Percentiles rank a stretch among this genome's conserved stretches.
These are phyloP conservation scores for Timema podura DNA, from an alignment of 2,888 invertebrate genomes.

Conservation along the genomic window DNA sequence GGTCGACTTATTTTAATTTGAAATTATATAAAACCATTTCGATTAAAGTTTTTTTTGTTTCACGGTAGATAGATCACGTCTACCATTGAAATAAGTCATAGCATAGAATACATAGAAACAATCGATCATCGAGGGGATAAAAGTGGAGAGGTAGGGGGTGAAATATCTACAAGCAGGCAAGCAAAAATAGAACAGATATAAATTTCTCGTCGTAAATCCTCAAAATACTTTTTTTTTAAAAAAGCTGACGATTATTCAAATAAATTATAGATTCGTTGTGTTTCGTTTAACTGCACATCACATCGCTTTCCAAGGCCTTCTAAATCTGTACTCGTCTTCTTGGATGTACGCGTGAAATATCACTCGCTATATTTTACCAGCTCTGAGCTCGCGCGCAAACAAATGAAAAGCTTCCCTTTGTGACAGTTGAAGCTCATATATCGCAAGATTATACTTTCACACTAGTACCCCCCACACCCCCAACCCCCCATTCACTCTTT, in stretches of 20 bases:
- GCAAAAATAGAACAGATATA: too few species aligned
- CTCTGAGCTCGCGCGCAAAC: constrained; percentile 9
- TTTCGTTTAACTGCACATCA: constrained; percentile 14
- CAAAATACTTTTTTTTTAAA: not conserved
- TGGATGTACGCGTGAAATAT: not conserved
- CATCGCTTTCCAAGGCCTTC: not conserved
- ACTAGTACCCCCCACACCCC: not conserved
- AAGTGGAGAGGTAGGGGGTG: too few species aligned
- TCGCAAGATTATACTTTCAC: constrained; percentile 13
- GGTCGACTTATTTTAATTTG: too few species aligned
- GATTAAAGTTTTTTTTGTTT: too few species aligned
- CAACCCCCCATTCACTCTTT: not conserved
- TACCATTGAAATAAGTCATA: too few species aligned
- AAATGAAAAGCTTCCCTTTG: constrained; percentile 6
- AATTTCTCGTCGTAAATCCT: too few species aligned
- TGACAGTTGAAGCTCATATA: constrained; percentile 17
- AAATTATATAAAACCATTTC: too few species aligned
- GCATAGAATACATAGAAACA: too few species aligned
- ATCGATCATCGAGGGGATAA: too few species aligned
- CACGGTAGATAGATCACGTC: too few species aligned
- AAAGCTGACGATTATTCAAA: constrained; percentile 14
- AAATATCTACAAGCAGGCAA: too few species aligned
- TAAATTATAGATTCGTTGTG: constrained; percentile 17
- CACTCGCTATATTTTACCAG: constrained; percentile 9
- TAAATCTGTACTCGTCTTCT: not conserved